These are phyloP conservation scores for Acropora tenuis DNA, from an alignment of 64 coral and sea anemone species.

Conservation along the genomic window DNA sequence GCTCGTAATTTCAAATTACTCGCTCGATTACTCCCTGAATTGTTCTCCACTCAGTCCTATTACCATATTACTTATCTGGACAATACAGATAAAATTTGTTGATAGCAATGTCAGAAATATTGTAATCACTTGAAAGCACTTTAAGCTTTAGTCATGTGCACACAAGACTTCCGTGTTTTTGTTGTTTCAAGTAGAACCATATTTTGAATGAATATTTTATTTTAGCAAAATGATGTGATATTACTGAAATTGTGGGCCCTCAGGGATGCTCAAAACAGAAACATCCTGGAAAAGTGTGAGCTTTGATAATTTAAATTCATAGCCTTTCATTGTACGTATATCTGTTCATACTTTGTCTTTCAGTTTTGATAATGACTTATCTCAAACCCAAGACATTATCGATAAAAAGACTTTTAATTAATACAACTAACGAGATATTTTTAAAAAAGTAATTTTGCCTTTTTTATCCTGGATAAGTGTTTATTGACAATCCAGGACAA, in stretches of 20 bases:
- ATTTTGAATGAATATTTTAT: conserved; percentile 1
- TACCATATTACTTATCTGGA: background rate
- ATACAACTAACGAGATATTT: background rate
- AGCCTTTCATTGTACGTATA: background rate
- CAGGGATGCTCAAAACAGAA: background rate
- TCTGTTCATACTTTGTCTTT: background rate
- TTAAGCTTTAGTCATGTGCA: background rate
- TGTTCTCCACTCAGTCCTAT: background rate
- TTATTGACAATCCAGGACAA: background rate
- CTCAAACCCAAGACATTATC: background rate
- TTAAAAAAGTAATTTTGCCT: background rate
- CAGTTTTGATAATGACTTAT: background rate
- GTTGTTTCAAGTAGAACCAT: background rate
- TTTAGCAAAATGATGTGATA: background rate
- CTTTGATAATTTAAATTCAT: background rate
- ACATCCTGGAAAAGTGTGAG: background rate
- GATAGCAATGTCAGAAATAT: background rate
- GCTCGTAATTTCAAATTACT: background rate
- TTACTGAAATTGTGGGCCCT: background rate
- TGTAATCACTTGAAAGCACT: too few relatives aligned
- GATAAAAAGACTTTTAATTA: too few relatives aligned
- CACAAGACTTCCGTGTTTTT: background rate
- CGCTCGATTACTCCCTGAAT: background rate
- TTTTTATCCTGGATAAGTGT: background rate
- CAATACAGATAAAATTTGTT: background rate